Evolutionary conservation across 2,113 vertebrate genomes (phyloP), one percentile per base, ranked within the genome.

Genomic region (Brevimyrus niger): DNA sequence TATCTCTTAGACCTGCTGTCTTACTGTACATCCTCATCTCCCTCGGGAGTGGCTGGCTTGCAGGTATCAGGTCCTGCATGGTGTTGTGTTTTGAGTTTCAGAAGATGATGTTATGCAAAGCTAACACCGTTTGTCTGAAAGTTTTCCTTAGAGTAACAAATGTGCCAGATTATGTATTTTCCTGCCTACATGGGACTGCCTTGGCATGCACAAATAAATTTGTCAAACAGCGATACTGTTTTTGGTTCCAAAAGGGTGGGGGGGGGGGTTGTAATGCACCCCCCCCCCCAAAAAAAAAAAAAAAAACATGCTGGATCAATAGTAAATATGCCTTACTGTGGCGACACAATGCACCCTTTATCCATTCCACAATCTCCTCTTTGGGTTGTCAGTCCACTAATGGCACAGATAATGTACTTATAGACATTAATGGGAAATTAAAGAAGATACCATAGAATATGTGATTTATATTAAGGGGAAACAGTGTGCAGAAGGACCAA

Each of bases 1-100:
- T 91, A 92, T 91, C 90, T 95, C 82, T 91, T 91, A 53, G 88
- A 94, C 86, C 91, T 94, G 90, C 92, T 95, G 89, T 94, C 94
- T 94, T 92, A 89, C 88, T 91, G 10, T 89, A 87, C 91, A 11
- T 93, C 93, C n/a, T 87, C 91, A 87, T 88, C 91, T 87, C 92
- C 61, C 87, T 91, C 90, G 88, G 55, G 88, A 92, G 92, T 92
- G 83, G 85, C 87, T 88, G 44, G 69, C 91, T 88, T 88, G 88
- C 92, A 95, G 93, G 93, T 94, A 94, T 87, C 89, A 89, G 88
- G 88, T 80, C 69, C 86, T 82, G 89, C 89, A 90, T 88, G 89
- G 31, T 42, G 35, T n/a, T 17, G 35, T 17, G 13, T 35, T 76
- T 42, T 80, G 73, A 19, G 73, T 35, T 38, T 80, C 31, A 42